Base-by-base conservation (phyloP, 2,113 vertebrate genomes). In the Labrus mixtus region DNA sequence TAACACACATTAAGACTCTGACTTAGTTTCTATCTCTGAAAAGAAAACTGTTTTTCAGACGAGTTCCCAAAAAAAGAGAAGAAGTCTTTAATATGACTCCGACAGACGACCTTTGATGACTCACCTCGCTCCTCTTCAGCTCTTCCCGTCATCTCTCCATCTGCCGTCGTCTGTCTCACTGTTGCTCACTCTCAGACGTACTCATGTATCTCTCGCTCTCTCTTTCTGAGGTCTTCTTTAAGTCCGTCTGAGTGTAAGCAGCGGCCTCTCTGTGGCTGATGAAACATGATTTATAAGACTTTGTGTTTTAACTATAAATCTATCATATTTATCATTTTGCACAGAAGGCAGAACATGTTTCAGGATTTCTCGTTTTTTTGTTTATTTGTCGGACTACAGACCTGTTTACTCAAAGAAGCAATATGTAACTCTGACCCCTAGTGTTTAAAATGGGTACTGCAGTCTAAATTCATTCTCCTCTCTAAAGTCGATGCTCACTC, bases 91-190 rank as follows among this genome's bases (percentile, higher is more conserved):
- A 41, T n/a, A n/a, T n/a, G n/a, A 79, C 1, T 72, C 63, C 65
- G 70, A 70, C 70, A 66, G 48, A 64, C 45, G 12, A 46, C 45
- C 45, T 46, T 75, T 81, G 72, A 85, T 78, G 74, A 87, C 74
- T 79, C 72, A 85, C 78, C 77, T 72, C 13, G 3, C 50, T 77
- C 68, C 43, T 29, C 75, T 64, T 64, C 68, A 54, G 81, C 65
- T 63, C 23, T 63, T 58, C 50, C 73, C 16, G 0, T 68, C 61
- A 33, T 78, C 59, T 82, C 62, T 75, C 60, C 45, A 58, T 84
- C 78, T 76, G 57, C 62, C 12, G 19, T 23, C 53, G 17, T 43
- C 54, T 60, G 56, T 64, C 53, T 16, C 15, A 5, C 45, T 46
- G 45, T 11, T 46, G 45, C 45, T 16, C 45, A 13, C 45, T 46